Evolutionary conservation across 2,888 invertebrate genomes (phyloP).

Genomic region (Matsumyia berberina): DNA sequence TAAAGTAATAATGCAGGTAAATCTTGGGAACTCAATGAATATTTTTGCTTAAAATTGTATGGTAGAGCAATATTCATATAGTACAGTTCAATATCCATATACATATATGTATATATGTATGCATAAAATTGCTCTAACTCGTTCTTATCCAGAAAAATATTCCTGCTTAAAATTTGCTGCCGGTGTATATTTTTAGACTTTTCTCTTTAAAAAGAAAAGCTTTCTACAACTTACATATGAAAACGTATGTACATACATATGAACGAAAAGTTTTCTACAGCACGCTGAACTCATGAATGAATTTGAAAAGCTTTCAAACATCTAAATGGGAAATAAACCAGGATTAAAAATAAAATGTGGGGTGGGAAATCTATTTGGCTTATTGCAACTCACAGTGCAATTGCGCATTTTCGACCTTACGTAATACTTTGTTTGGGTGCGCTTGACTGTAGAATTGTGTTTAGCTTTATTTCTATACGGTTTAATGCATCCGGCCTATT

Average conservation of each 20-base stretch:
- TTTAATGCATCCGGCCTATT: neutral
- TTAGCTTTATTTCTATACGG: neutral
- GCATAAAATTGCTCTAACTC: too few relatives aligned
- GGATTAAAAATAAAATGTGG: conserved; percentile 23
- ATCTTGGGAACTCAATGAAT: too few relatives aligned
- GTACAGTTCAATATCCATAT: too few relatives aligned
- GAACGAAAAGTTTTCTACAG: conserved; percentile 5
- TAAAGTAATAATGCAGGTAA: too few relatives aligned
- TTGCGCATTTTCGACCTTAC: conserved; percentile 57
- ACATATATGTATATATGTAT: too few relatives aligned
- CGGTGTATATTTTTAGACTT: conserved; percentile 5
- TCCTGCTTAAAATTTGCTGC: neutral
- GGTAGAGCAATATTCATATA: too few relatives aligned
- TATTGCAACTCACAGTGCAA: conserved; percentile 38
- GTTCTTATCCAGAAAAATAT: too few relatives aligned
- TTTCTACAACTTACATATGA: conserved; percentile 24
- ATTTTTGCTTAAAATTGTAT: too few relatives aligned
- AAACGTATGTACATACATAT: conserved; percentile 10
- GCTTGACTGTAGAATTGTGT: conserved; percentile 13
- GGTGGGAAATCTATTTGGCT: conserved; percentile 5
- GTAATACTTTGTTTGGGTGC: conserved; percentile 64
- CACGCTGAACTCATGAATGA: conserved; percentile 56
- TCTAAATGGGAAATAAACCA: conserved; percentile 27
- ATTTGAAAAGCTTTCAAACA: conserved; percentile 36
- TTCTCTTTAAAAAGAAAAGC: neutral